Conservation (phyloP, 2,888 invertebrate species). For the Lasioglossum leucozonium region DNA sequence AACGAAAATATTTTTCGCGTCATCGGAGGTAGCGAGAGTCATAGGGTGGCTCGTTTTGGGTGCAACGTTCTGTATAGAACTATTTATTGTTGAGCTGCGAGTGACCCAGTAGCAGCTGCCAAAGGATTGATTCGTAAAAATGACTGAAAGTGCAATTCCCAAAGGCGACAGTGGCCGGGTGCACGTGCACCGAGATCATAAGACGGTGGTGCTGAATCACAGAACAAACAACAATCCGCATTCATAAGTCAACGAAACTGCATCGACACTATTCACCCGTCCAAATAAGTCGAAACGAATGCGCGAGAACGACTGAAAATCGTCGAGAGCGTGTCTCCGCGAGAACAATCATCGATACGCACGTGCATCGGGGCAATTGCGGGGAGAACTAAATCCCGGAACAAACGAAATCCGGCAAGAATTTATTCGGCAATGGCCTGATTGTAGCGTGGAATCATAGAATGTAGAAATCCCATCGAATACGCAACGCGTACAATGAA, state of each 20-base stretch:
- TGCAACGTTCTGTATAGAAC: not conserved
- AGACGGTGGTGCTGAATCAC: not conserved
- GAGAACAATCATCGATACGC: not conserved
- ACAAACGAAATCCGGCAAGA: not conserved
- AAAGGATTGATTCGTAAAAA: not conserved
- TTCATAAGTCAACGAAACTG: not conserved
- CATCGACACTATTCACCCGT: not conserved
- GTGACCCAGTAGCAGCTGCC: not conserved
- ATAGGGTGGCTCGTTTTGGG: not conserved
- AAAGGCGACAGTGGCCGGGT: not conserved
- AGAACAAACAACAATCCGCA: not conserved
- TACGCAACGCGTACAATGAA: slow-evolving; percentile 44
- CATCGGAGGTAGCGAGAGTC: not conserved
- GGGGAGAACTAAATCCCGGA: slow-evolving; percentile 11
- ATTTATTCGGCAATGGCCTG: slow-evolving; percentile 18
- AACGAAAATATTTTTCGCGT: not conserved
- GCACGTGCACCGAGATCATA: not conserved
- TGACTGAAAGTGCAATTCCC: not conserved
- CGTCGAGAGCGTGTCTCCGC: not conserved
- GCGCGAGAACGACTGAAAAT: not conserved
- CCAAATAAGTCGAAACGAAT: not conserved
- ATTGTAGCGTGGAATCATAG: slow-evolving; percentile 19
- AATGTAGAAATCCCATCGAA: slow-evolving; percentile 52
- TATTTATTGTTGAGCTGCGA: not conserved
- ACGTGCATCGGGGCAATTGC: not conserved